phyloP scores from a whole-genome alignment of 2,888 invertebrate genomes.

The Rugalucina vietnamica region DNA sequence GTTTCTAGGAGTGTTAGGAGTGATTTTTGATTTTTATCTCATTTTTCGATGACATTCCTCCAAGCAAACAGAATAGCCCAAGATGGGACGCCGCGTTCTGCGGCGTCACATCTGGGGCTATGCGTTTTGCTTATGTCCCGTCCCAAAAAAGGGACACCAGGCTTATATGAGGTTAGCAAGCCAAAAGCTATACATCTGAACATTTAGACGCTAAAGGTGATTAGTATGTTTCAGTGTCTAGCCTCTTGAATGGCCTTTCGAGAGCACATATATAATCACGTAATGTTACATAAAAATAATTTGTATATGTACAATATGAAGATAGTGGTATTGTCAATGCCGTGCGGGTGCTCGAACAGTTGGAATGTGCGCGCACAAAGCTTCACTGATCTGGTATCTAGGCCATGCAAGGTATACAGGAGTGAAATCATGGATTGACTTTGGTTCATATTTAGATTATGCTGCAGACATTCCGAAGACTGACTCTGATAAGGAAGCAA shows the following conservation, averaged over 20 bases:
- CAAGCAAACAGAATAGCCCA: no score
- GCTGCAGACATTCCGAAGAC: neutral
- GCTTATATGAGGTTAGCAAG: no score
- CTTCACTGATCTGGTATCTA: neutral
- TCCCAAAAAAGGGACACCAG: no score
- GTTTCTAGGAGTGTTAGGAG: no score
- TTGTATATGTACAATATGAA: neutral
- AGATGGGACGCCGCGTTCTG: no score
- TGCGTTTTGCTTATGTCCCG: no score
- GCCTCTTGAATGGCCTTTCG: neutral
- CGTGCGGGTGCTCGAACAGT: neutral
- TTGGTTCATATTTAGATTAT: neutral
- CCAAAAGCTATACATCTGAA: neutral
- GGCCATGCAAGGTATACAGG: neutral
- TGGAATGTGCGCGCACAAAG: neutral
- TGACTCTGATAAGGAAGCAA: neutral
- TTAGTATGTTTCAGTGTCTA: neutral
- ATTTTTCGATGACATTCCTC: no score
- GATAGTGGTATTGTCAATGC: neutral
- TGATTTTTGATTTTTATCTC: no score
- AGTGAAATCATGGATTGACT: neutral
- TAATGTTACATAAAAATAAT: neutral
- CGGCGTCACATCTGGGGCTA: no score
- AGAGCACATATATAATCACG: neutral
- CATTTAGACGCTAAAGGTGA: neutral